A percentile compares a stretch with the other conserved stretches of the same genome.
phyloP scores from a whole-genome alignment of 2,888 invertebrate genomes.

The Formica aserva region DNA sequence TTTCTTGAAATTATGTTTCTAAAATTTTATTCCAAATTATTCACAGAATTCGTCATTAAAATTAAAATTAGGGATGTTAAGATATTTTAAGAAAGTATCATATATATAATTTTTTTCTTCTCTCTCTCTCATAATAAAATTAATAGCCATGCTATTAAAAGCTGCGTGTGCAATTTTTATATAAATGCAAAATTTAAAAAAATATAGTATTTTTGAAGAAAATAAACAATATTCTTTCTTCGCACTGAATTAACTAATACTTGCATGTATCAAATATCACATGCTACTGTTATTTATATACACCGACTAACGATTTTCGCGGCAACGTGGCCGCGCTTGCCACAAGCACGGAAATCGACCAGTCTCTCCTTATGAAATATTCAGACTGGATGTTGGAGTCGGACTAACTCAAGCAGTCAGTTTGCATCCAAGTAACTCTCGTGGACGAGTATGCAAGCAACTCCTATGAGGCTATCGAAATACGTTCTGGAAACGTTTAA shows the following conservation, averaged over 20 bases:
- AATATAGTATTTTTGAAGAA: background rate
- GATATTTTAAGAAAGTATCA: background rate
- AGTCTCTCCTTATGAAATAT: constrained; percentile 68
- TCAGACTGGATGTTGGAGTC: constrained; percentile 66
- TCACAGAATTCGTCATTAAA: no score
- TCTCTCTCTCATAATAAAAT: background rate
- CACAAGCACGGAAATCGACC: constrained; percentile 61
- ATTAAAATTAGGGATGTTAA: background rate
- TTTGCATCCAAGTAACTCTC: constrained; percentile 54
- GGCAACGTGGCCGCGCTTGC: constrained; percentile 36
- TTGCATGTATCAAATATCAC: background rate
- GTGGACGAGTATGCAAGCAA: constrained; percentile 19
- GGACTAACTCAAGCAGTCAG: constrained; percentile 57
- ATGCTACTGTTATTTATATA: constrained; percentile 48
- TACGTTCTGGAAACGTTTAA: constrained; percentile 39
- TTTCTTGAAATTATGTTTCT: background rate
- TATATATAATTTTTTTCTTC: background rate
- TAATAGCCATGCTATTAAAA: background rate
- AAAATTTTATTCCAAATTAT: background rate
- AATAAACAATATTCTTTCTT: constrained; percentile 1
- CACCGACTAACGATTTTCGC: constrained; percentile 55
- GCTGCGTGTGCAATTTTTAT: background rate
- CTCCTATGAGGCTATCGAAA: constrained; percentile 32
- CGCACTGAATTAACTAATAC: background rate
- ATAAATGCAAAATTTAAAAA: background rate